Percentiles rank a stretch among this genome's conserved stretches.
Evolutionary conservation across 2,113 vertebrate genomes (phyloP).

Genomic region (Brachyhypopomus occidentalis): DNA sequence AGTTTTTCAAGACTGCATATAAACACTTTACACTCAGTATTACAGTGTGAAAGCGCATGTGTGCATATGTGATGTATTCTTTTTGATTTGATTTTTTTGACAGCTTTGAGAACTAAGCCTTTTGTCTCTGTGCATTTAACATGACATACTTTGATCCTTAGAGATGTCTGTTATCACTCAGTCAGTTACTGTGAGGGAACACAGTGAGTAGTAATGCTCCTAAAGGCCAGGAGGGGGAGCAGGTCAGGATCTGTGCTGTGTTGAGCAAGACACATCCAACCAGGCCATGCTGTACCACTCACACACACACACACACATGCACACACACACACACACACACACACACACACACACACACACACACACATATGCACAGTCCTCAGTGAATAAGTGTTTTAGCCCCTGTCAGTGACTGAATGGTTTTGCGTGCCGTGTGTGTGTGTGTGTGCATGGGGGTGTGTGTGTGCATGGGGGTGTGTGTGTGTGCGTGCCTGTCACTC

Average conservation of each 20-base stretch:
- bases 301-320: constrained; percentile 26
- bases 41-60: not conserved
- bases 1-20: constrained; percentile 40
- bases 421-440: constrained; percentile 48
- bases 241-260: not conserved
- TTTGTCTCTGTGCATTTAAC: not conserved
- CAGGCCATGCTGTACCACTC: not conserved
- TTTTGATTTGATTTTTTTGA: too few relatives aligned
- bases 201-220: not conserved
- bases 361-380: constrained; percentile 48
- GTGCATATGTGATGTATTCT: not conserved
- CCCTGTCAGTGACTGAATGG: constrained; percentile 66
- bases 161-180: not conserved
- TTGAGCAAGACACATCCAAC: not conserved
- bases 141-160: not conserved
- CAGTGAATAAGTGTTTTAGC: constrained; percentile 61
- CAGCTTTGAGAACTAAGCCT: too few relatives aligned
- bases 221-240: constrained; percentile 10
- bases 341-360: constrained; percentile 30
- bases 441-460: constrained; percentile 42
- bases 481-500: constrained; percentile 44
- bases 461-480: constrained; percentile 45
- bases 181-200: not conserved
- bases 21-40: constrained; percentile 20
- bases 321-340: constrained; percentile 15